Conservation (phyloP, 2,797 vertebrate species). For the Telmatherina bonti region DNA sequence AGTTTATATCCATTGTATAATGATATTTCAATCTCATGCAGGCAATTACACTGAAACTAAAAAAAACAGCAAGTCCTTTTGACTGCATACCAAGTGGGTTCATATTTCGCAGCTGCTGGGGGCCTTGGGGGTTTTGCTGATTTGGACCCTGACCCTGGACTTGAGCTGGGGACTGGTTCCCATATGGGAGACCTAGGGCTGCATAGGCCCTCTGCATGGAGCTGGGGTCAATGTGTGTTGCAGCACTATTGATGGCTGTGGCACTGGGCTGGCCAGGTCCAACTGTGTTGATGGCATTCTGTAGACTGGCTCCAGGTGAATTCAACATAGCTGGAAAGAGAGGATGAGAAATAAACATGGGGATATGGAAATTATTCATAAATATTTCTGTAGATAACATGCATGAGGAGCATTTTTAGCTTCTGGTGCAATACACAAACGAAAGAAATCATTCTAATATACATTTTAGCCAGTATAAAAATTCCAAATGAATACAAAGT, state of each 20-base stretch:
- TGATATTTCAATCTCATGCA: neutral
- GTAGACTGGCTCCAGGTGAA: constrained; percentile 89
- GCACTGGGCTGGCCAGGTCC: constrained; percentile 89
- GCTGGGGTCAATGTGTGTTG: constrained; percentile 97
- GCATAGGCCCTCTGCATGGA: constrained; percentile 99
- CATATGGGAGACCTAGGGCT: constrained; percentile 95
- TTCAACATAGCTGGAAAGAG: constrained; percentile 85
- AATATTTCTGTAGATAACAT: neutral
- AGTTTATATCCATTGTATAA: constrained; percentile 14
- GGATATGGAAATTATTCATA: neutral
- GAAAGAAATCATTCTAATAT: too few relatives aligned
- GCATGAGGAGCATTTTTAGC: neutral
- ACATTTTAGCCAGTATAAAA: neutral
- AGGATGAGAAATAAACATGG: neutral
- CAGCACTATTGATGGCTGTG: constrained; percentile 87
- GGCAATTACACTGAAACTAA: neutral
- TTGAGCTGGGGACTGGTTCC: constrained; percentile 91
- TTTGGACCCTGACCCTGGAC: constrained; percentile 79
- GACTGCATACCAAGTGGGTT: constrained; percentile 86
- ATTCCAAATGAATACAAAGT: neutral
- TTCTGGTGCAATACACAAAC: neutral
- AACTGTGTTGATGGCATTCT: constrained; percentile 88
- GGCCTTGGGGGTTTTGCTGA: constrained; percentile 88
- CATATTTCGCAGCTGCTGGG: constrained; percentile 91
- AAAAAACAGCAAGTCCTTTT: neutral